Base-by-base conservation (phyloP, 2,113 vertebrate species). In the Anser cygnoides region DNA sequence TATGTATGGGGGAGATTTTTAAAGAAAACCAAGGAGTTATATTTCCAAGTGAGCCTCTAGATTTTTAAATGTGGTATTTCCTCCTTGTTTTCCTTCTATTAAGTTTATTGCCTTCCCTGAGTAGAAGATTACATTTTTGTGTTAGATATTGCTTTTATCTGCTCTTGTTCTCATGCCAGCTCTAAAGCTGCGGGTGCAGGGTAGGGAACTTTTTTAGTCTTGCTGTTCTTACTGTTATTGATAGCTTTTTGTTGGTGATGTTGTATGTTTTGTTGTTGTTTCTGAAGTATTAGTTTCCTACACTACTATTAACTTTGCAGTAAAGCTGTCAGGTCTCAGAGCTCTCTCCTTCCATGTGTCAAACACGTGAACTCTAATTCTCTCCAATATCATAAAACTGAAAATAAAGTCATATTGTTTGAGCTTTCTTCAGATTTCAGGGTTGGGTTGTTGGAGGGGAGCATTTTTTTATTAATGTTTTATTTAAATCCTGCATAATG, bases 1-100 rank as follows among this genome's bases (percentile, higher is more conserved):
- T 94, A 95, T 93, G 91, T 89, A 94, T 89, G 92, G 87, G 50
- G 46, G 41, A 90, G 66, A 89, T 73, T 93, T 92, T 82, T 55
- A 89, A 91, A 82, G 79, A 95, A 93, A 96, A 84, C 25, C 15
- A 37, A 33, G 33, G 52, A 90, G 14, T 78, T 89, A 9, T 82
- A 84, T 89, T 90, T 92, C 65, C 77, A 68, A 90, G 90, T 20
- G 61, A 95, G 88, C 25, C 61, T 49, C 43, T 78, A 50, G 44
- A 66, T 89, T 92, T 96, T 91, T 35, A 89, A 46, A 93, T 73
- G 35, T 43, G 65, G 31, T 14, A n/a, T 90, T 94, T 97, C 37
- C 33, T 83, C 37, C 44, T 83, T 55, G 20, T 20, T 96, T 79
- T 82, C 41, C 89, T 78, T 49, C 70, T 75, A 16, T 92, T 90